Evolutionary conservation across 2,113 vertebrate species (phyloP).

Genomic region (Seriola quinqueradiata): DNA sequence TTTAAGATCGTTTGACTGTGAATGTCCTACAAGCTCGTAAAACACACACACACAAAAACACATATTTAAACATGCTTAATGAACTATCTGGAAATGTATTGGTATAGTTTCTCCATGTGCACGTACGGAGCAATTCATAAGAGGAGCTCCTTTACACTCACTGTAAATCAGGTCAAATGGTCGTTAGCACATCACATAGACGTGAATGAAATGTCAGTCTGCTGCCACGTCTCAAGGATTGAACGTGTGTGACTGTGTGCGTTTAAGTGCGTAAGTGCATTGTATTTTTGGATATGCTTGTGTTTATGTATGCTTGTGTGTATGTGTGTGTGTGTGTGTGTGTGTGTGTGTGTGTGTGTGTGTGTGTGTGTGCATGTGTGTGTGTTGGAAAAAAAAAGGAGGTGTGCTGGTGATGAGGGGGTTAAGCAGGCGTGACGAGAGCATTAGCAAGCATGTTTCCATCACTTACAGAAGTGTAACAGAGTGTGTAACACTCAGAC

Average conservation of each 20-base stretch:
- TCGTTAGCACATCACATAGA: constrained; percentile 30
- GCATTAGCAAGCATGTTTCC: constrained; percentile 34
- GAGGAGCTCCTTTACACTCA: constrained; percentile 12
- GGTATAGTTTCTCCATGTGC: background rate
- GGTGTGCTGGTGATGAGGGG: constrained; percentile 18
- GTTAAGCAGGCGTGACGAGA: constrained; percentile 41
- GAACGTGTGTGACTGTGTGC: constrained; percentile 3
- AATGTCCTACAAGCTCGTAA: background rate
- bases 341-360: background rate
- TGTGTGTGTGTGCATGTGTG: background rate
- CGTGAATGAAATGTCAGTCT: constrained; percentile 27
- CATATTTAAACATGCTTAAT: background rate
- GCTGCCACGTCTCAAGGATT: background rate
- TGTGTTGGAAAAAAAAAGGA: background rate
- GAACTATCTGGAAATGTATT: background rate
- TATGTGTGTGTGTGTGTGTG: background rate
- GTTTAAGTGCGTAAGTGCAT: constrained; percentile 5
- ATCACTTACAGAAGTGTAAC: constrained; percentile 38
- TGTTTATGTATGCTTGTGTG: background rate
- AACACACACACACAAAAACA: background rate
- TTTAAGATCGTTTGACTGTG: background rate
- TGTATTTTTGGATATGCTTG: background rate
- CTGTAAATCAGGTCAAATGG: constrained; percentile 46
- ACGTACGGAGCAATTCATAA: background rate
- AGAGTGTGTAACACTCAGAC: constrained; percentile 53